A percentile compares a stretch with the other conserved stretches of the same genome.
These are phyloP conservation scores for Trichogramma evanescens DNA, from an alignment of 2,888 invertebrate species.

Conservation along the genomic window DNA sequence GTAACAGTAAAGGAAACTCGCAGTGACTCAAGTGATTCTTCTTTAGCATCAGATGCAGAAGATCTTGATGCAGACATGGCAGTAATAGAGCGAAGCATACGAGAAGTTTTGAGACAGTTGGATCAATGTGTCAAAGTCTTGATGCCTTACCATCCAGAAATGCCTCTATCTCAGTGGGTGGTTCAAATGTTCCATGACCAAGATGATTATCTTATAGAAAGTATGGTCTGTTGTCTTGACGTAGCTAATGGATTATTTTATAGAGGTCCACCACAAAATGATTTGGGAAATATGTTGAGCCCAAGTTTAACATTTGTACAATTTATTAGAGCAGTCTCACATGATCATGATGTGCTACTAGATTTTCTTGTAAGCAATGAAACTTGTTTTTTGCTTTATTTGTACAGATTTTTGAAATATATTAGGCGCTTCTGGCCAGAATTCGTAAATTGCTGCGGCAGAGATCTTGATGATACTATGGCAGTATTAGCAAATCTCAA, in stretches of 20 bases:
- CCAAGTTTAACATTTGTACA: constrained; percentile 82
- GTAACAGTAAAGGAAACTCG: constrained; percentile 85
- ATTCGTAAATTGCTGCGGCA: constrained; percentile 70
- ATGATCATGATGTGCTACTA: constrained; percentile 71
- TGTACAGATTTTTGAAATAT: constrained; percentile 77
- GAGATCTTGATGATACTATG: constrained; percentile 74
- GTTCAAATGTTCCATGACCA: constrained; percentile 84
- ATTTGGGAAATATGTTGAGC: constrained; percentile 74
- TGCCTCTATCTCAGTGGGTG: constrained; percentile 79
- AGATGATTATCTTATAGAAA: constrained; percentile 84
- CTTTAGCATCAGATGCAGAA: constrained; percentile 75
- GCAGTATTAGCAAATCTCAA: constrained; percentile 71
- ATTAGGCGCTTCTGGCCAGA: constrained; percentile 76
- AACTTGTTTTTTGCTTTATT: constrained; percentile 80
- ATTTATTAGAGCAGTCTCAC: constrained; percentile 75
- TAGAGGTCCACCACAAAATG: constrained; percentile 72
- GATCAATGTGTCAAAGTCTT: constrained; percentile 75
- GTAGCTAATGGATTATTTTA: constrained; percentile 80
- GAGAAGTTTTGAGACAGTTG: constrained; percentile 74
- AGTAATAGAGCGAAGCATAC: constrained; percentile 76
- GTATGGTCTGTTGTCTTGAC: constrained; percentile 85
- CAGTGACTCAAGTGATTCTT: constrained; percentile 79
- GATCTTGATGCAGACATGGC: constrained; percentile 86
- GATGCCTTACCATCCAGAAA: constrained; percentile 80
- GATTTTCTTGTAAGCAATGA: constrained; percentile 85